Base-by-base conservation (phyloP, 2,888 invertebrate species). In the Sinodicranocentrus sp. region DNA sequence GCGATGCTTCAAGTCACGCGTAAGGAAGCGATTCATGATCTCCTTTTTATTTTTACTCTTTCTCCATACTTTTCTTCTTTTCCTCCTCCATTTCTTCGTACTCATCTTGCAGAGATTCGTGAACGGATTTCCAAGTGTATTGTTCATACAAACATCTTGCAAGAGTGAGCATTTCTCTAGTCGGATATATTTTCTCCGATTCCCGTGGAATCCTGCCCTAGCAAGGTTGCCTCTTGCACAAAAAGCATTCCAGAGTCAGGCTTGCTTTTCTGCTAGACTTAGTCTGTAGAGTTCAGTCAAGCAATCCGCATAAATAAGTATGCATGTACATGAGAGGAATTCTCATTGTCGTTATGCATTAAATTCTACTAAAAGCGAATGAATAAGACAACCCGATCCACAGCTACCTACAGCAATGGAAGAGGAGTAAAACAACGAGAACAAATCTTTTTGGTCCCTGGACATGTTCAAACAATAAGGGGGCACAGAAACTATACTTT, bases 51-150 rank as follows among this genome's bases (percentile, higher is more conserved):
- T 25, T 17, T 33, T 21, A 5, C 21, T 25, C 43, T 39, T 39
- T 78, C 33, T 59, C 48, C 19, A n/a, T n/a, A n/a, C n/a, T n/a
- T 1, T 61, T 17, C 61, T 63, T 65, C 28, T 63, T 52, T 17
- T 71, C 57, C 26, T 26, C 8, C 52, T 70, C 61, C 43, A 75
- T 79, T 76, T 68, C 75, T 78, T 63, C 71, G 59, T 84, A 67
- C 70, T 80, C 48, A 65, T 73, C 67, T 28, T 73, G 72, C 80
- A 80, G 80, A 72, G 84, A 86, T 84, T 86, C 86, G 84, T 86
- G 84, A 84, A 86, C 75, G 84, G 84, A 83, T 84, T 86, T 86
- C 83, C 73, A 86, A 86, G 76, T 84, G 82, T 63, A 84, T 84
- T 86, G 84, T 84, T 84, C 84, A 82, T 79, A 72, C 80, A 73